Percentiles rank a stretch among this genome's conserved stretches.
Conservation (phyloP, 2,113 vertebrate species). For the Alethe diademata region DNA sequence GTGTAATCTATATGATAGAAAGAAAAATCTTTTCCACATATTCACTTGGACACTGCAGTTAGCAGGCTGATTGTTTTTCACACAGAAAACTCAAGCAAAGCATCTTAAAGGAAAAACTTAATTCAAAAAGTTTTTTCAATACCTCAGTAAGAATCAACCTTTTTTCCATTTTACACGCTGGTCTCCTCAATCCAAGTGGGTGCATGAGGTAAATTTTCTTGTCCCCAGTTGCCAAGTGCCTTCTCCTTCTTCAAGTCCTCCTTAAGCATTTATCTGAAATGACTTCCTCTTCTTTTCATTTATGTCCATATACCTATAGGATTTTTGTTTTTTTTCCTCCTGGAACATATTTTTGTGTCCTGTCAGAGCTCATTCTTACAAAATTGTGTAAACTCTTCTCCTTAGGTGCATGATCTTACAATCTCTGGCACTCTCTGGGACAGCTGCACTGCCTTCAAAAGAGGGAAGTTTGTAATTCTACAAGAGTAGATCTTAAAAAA, state of each 20-base stretch:
- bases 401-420: background rate
- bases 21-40: slow-evolving; percentile 5
- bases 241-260: background rate
- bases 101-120: slow-evolving; percentile 13
- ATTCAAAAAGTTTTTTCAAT: slow-evolving; percentile 16
- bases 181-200: background rate
- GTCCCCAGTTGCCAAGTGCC: background rate
- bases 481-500: background rate
- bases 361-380: background rate
- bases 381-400: background rate
- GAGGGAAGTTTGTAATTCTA: background rate
- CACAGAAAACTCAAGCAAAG: slow-evolving; percentile 8
- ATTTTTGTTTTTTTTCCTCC: background rate
- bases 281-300: background rate
- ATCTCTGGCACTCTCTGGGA: background rate
- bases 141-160: slow-evolving; percentile 12
- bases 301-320: background rate
- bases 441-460: background rate
- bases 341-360: background rate
- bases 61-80: slow-evolving; percentile 2
- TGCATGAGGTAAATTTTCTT: slow-evolving; percentile 39
- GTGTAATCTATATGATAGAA: background rate
- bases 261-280: slow-evolving; percentile 7
- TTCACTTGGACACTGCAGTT: background rate
- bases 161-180: background rate